Conservation (phyloP, 2,888 invertebrate genomes). For the Pyrrhia umbra region DNA sequence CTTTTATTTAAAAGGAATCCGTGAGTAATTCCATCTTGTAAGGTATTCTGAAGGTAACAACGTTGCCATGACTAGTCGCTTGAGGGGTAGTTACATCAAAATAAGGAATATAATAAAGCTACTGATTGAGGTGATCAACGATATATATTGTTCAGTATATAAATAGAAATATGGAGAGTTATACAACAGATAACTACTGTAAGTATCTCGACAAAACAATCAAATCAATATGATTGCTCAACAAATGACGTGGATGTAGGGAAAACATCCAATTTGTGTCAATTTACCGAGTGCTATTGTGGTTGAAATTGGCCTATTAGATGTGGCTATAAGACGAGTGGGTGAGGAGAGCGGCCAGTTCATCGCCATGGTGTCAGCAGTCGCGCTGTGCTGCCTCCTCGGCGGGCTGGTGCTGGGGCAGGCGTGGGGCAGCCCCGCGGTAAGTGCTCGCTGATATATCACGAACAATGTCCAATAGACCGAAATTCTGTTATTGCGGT, state of each 20-base stretch:
- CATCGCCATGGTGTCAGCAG: conserved; percentile 39
- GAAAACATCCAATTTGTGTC: conserved; percentile 43
- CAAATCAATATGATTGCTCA: conserved; percentile 38
- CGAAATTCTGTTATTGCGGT: too few species aligned
- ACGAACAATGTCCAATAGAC: too few species aligned
- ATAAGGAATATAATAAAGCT: not conserved
- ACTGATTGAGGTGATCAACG: not conserved
- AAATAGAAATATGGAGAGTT: conserved; percentile 15
- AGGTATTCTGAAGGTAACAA: too few species aligned
- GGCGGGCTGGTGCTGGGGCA: conserved; percentile 48
- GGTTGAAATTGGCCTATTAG: conserved; percentile 44
- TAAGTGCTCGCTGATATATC: conserved; percentile 43
- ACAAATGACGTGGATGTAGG: conserved; percentile 17
- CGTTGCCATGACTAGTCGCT: too few species aligned
- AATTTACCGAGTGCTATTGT: conserved; percentile 36
- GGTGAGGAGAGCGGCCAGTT: not conserved
- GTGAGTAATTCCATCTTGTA: too few species aligned
- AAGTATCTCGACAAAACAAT: conserved; percentile 13
- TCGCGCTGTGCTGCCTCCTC: conserved; percentile 52
- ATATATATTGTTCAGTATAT: conserved; percentile 9
- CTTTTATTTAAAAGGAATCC: too few species aligned
- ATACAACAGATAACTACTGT: conserved; percentile 15
- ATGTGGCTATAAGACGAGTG: conserved; percentile 44
- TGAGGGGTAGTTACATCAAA: not conserved
- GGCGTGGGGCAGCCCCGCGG: conserved; percentile 53